These are phyloP conservation scores for Hypomecis atomaria DNA, from an alignment of 2,888 invertebrate species.

Conservation along the genomic window DNA sequence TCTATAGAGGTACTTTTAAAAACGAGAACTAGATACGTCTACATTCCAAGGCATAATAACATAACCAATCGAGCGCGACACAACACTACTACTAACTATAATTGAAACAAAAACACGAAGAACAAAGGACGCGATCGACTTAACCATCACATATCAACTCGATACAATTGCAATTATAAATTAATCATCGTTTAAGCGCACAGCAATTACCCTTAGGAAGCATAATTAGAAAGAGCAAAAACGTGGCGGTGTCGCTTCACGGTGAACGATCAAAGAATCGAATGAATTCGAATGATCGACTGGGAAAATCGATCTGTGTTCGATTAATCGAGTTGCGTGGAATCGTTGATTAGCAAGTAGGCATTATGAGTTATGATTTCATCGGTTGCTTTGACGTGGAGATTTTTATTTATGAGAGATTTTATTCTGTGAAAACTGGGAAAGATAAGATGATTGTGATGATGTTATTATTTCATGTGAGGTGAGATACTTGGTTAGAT, in stretches of 20 bases:
- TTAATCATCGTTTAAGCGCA: constrained; percentile 42
- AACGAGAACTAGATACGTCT: too few relatives aligned
- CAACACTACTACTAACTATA: constrained; percentile 22
- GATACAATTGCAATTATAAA: constrained; percentile 31
- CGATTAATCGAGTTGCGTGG: constrained; percentile 37
- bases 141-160: constrained; percentile 28
- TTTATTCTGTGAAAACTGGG: not conserved
- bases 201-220: constrained; percentile 37
- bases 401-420: not conserved
- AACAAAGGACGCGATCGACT: constrained; percentile 27
- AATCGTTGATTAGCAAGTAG: constrained; percentile 8
- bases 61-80: constrained; percentile 29
- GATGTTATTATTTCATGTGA: not conserved
- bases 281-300: constrained; percentile 17
- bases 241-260: constrained; percentile 39
- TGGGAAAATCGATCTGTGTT: constrained; percentile 39
- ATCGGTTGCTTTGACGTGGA: constrained; percentile 14
- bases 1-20: too few relatives aligned
- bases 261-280: constrained; percentile 42
- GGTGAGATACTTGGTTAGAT: too few relatives aligned
- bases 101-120: constrained; percentile 40
- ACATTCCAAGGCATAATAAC: not conserved
- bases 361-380: constrained; percentile 3
- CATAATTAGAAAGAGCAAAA: constrained; percentile 41
- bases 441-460: not conserved